Conservation (phyloP, 2,888 invertebrate species). For the Brachyptera risi region DNA sequence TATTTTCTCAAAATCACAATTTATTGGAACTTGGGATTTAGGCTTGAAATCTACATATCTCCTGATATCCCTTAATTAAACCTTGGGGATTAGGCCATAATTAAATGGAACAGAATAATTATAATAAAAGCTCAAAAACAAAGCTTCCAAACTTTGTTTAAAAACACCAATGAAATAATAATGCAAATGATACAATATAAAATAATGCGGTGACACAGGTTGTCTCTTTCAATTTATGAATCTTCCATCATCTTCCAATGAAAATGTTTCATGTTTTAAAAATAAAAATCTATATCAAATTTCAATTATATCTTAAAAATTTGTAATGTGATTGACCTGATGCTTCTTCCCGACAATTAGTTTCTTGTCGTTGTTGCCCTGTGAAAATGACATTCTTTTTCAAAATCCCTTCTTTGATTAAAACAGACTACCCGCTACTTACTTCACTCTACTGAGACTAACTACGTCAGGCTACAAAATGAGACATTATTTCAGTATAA, state of each 20-base stretch:
- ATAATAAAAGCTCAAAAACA: slow-evolving; percentile 1
- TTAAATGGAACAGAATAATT: too few species aligned
- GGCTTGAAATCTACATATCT: too few species aligned
- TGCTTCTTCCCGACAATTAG: slow-evolving; percentile 10
- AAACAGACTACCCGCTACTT: too few species aligned
- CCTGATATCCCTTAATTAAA: too few species aligned
- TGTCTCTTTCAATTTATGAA: slow-evolving; percentile 2
- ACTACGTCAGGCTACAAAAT: too few species aligned
- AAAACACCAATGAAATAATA: neutral
- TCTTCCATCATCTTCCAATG: neutral
- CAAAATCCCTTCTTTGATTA: neutral
- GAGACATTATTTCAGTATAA: too few species aligned
- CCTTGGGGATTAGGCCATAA: too few species aligned
- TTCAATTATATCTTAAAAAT: neutral
- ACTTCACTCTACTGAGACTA: too few species aligned
- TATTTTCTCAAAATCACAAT: too few species aligned
- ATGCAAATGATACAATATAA: slow-evolving; percentile 4
- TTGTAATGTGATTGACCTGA: slow-evolving; percentile 1
- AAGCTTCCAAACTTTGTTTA: slow-evolving; percentile 14
- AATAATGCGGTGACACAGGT: slow-evolving; percentile 2
- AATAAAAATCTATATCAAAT: neutral
- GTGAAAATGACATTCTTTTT: slow-evolving; percentile 20
- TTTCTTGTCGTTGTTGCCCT: slow-evolving; percentile 9
- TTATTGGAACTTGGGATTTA: too few species aligned
- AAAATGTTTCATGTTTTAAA: neutral